Percentiles rank a stretch among this genome's conserved stretches.
Evolutionary conservation across 2,113 vertebrate species (phyloP).

Genomic region (Gasterosteus aculeatus): DNA sequence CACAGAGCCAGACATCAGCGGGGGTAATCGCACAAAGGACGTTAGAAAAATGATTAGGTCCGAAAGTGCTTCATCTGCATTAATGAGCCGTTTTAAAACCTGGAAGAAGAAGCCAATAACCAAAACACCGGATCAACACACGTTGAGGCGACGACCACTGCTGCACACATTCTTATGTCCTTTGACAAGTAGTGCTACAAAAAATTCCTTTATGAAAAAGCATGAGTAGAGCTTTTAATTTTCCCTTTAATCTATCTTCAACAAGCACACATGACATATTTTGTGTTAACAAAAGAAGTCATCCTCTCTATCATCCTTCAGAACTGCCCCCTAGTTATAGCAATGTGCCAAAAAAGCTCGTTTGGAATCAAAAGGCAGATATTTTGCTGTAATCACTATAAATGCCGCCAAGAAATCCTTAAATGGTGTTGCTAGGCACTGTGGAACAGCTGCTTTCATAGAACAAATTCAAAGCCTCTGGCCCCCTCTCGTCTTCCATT

Average conservation of each 20-base stretch:
- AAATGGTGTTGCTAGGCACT: constrained; percentile 65
- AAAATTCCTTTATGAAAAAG: background rate
- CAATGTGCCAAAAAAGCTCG: constrained; percentile 30
- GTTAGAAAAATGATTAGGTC: constrained; percentile 2
- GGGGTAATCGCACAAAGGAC: constrained; percentile 11
- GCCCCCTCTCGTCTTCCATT: constrained; percentile 31
- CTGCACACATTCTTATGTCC: background rate
- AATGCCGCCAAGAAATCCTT: constrained; percentile 58
- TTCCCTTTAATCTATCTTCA: constrained; percentile 40
- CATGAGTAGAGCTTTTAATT: constrained; percentile 12
- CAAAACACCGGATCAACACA: background rate
- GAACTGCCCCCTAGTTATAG: constrained; percentile 41
- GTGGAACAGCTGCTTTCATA: constrained; percentile 60
- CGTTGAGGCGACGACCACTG: background rate
- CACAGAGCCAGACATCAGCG: constrained; percentile 33
- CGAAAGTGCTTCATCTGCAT: background rate
- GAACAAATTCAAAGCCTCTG: constrained; percentile 61
- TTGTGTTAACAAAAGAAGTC: constrained; percentile 38
- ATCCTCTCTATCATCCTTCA: constrained; percentile 27
- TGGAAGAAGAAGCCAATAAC: background rate
- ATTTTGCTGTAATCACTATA: constrained; percentile 61
- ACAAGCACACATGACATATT: constrained; percentile 14
- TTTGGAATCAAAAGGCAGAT: constrained; percentile 40
- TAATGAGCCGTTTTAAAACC: background rate
- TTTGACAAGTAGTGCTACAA: background rate